Evolutionary conservation across 2,113 vertebrate genomes (phyloP).

Genomic region (Regulus satrapa): DNA sequence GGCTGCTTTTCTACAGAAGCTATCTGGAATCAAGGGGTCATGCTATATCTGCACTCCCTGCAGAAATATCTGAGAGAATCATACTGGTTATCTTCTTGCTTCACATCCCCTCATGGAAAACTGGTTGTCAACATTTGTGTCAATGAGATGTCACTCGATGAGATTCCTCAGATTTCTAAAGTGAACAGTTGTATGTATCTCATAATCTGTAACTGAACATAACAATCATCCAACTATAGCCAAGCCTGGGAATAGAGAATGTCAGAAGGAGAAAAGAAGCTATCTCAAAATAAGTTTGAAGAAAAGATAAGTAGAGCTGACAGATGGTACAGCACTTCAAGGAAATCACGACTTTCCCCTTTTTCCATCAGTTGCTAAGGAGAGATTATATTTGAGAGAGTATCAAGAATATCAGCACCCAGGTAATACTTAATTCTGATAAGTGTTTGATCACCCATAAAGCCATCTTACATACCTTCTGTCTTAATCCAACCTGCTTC

Average conservation of each 20-base stretch:
- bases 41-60: not conserved
- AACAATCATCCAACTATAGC: not conserved
- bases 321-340: constrained; percentile 38
- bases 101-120: not conserved
- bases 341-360: constrained; percentile 44
- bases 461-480: not conserved
- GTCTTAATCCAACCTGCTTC: not conserved
- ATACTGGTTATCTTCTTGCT: not conserved
- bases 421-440: not conserved
- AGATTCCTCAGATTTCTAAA: not conserved
- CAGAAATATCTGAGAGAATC: not conserved
- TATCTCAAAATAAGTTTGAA: constrained; percentile 13
- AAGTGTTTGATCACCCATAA: not conserved
- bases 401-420: not conserved
- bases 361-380: constrained; percentile 41
- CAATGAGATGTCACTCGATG: not conserved
- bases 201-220: not conserved
- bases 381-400: not conserved
- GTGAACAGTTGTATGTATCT: not conserved
- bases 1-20: not conserved
- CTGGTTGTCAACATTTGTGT: not conserved
- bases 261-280: constrained; percentile 12
- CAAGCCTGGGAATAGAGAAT: not conserved
- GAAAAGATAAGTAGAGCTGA: not conserved
- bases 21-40: not conserved